Evolutionary conservation across 35 echinoderm and acorn worm genomes (phyloP), one percentile per base, ranked within the genome.

Genomic region (Ptychodera flava): DNA sequence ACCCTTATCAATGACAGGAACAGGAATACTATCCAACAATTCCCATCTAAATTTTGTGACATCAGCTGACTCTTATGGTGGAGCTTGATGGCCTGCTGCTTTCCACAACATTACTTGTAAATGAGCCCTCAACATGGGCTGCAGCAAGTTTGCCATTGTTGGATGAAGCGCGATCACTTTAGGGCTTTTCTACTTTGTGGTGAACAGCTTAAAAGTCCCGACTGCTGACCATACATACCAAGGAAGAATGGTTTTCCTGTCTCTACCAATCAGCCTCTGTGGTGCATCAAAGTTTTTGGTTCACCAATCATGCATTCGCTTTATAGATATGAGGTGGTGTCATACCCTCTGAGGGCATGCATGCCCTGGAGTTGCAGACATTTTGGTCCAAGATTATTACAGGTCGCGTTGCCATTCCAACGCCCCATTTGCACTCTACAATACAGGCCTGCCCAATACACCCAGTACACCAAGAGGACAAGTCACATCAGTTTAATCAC

Each of bases 361-460:
- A n/a, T n/a, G n/a, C n/a, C n/a, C n/a, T n/a, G n/a, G n/a, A n/a
- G 86, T 78, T 33, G 37, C 76, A 87, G 86, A 87, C 86, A 79
- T 1, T 87, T 87, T 87, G 30, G 86, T 1, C 86, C 86, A 1
- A 35, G 78, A 75, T 81, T 87, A 75, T 37, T 34, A 81, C 78
- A 88, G 35, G 86, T 88, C 78, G 86, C 86, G 37, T 88, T 75
- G 76, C 86, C 75, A 15, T 30, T 76, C 78, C 75, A 80, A 78
- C 30, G 33, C 76, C 80, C 78, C 6, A 79, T 79, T 78, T 88
- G 86, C n/a, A n/a, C n/a, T n/a, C n/a, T n/a, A n/a, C n/a, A n/a
- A n/a, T n/a, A n/a, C n/a, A n/a, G n/a, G n/a, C n/a, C n/a, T n/a
- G n/a, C n/a, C n/a, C n/a, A n/a, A n/a, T n/a, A n/a, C n/a, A n/a